phyloP scores from a whole-genome alignment of 2,797 vertebrate genomes.

The Merluccius polli region DNA sequence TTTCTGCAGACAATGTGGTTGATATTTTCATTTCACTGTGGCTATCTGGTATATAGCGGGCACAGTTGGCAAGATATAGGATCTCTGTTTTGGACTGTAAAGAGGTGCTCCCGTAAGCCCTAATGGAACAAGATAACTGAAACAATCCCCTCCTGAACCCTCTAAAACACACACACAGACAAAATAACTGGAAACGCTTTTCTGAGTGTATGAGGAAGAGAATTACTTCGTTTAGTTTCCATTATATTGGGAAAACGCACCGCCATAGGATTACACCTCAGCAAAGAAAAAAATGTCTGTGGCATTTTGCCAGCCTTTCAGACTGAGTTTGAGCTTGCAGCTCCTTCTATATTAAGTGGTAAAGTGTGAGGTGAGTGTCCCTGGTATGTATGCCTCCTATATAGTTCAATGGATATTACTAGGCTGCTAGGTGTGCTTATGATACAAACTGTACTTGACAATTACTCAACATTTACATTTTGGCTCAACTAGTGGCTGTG shows the following conservation, averaged over 20 bases:
- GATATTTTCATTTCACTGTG: not conserved
- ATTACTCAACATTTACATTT: not conserved
- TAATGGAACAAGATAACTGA: not conserved
- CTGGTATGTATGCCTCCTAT: not conserved
- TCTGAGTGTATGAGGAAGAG: not conserved
- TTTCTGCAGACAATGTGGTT: not conserved
- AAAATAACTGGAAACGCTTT: not conserved
- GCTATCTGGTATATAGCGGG: not conserved
- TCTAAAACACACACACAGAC: not conserved
- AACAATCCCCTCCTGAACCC: not conserved
- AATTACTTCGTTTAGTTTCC: not conserved
- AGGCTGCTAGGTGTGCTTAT: not conserved
- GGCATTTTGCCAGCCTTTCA: not conserved
- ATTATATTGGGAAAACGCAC: not conserved
- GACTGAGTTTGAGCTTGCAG: too few relatives aligned
- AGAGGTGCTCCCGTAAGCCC: not conserved
- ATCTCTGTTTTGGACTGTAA: not conserved
- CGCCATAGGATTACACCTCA: not conserved
- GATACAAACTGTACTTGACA: not conserved
- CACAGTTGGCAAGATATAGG: not conserved
- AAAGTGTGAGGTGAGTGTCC: not conserved
- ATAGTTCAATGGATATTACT: not conserved
- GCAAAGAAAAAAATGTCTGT: not conserved
- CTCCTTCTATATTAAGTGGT: not conserved
- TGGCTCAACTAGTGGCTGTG: not conserved